phyloP scores from a whole-genome alignment of 2,888 invertebrate genomes.

The Nipponacmea schrenckii region DNA sequence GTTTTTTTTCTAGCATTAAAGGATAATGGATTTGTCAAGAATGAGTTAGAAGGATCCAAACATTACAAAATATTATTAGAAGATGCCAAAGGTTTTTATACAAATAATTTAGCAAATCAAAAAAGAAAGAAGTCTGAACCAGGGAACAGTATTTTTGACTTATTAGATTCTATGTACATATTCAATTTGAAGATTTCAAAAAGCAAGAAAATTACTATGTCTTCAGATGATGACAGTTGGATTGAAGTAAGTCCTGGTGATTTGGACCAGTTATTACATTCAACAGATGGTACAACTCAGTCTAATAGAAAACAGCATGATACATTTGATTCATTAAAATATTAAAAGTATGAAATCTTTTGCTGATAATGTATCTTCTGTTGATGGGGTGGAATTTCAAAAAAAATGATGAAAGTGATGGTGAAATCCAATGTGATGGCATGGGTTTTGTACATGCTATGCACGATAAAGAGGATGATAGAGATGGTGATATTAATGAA shows the following conservation, averaged over 20 bases:
- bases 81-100: conserved; percentile 78
- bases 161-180: conserved; percentile 65
- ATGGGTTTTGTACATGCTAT: conserved; percentile 84
- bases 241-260: conserved; percentile 82
- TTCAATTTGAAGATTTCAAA: conserved; percentile 73
- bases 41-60: conserved; percentile 83
- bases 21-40: conserved; percentile 80
- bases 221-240: conserved; percentile 80
- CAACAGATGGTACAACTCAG: conserved; percentile 73
- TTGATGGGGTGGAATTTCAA: conserved; percentile 79
- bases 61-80: conserved; percentile 78
- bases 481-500: too few species aligned
- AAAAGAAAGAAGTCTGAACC: conserved; percentile 32
- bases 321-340: conserved; percentile 68
- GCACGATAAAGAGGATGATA: too few species aligned
- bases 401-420: conserved; percentile 51
- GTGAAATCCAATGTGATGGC: conserved; percentile 78
- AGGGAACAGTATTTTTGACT: conserved; percentile 60
- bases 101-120: conserved; percentile 33
- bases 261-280: conserved; percentile 81
- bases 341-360: conserved; percentile 74
- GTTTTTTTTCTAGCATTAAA: conserved; percentile 80
- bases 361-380: conserved; percentile 78
- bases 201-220: conserved; percentile 66
- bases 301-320: conserved; percentile 29